Base-by-base conservation (phyloP, 1,140 invertebrate species). In the Trichonephila clavipes region DNA sequence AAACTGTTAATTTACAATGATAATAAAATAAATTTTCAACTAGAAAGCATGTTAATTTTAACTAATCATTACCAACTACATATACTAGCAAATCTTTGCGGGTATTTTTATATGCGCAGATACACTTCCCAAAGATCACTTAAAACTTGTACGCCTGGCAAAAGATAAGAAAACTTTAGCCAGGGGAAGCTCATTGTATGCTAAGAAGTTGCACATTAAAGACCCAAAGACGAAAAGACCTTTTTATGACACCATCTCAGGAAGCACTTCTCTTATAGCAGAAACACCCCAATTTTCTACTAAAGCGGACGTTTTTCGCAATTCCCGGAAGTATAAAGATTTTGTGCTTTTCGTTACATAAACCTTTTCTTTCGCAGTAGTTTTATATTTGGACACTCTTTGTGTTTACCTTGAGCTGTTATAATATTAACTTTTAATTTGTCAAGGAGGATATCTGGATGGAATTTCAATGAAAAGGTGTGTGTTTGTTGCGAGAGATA, bases 271-370 rank as follows among this genome's bases (percentile, higher is more conserved):
- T 18, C 16, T 0, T 5, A 8, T 1, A 1, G 12, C 8, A 1
- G 10, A 0, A 6, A 69, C 8, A n/a, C 0, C n/a, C 66, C 24
- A 0, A 64, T 21, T 64, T 21, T 64, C 62, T 64, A 21, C 24
- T 69, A 24, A 69, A 69, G 66, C n/a, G 66, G 66, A 28, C 24
- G 66, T 69, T 69, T 69, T 69, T 69, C 66, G n/a, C 66, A n/a
- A 10, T 69, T 69, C 24, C 66, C 66, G 21, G 66, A 69, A n/a
- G 3, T 3, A 69, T 69, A 21, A 21, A 69, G 66, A 24, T 69
- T 69, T 69, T 69, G 34, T 24, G 24, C 24, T 69, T n/a, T 69
- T 69, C 66, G 24, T 69, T 69, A 69, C 24, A 69, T 69, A 69
- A 69, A 24, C 21, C 24, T 5, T 24, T 24, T n/a, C n/a, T 69